A percentile compares a stretch with the other conserved stretches of the same genome.
These are phyloP conservation scores for Hypothenemus hampei DNA, from an alignment of 1,140 invertebrate genomes.

Conservation along the genomic window DNA sequence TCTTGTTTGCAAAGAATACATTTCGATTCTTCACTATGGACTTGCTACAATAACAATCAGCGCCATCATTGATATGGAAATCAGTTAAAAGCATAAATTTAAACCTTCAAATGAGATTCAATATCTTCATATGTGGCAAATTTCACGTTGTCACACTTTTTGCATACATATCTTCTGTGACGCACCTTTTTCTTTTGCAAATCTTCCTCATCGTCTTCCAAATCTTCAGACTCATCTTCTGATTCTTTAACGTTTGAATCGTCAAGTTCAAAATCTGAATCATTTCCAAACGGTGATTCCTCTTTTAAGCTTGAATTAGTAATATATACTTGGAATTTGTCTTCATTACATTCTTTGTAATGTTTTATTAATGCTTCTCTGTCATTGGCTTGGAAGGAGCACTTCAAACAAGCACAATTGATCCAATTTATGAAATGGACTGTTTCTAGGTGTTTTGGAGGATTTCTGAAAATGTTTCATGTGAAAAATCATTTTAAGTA, in stretches of 20 bases:
- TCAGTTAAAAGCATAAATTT: neutral
- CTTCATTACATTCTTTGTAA: neutral
- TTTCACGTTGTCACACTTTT: conserved; percentile 1
- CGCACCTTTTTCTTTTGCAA: neutral
- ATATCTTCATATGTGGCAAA: conserved; percentile 8
- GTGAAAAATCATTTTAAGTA: too few species aligned
- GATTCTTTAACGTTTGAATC: neutral
- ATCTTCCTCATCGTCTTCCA: neutral
- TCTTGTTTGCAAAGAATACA: conserved; percentile 15
- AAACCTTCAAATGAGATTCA: conserved; percentile 12
- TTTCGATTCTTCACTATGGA: neutral
- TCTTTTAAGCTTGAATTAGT: too few species aligned
- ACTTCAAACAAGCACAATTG: conserved; percentile 6
- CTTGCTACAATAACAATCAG: conserved; percentile 4
- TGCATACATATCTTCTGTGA: conserved; percentile 5
- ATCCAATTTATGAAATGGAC: conserved; percentile 10
- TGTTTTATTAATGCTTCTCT: conserved; percentile 1
- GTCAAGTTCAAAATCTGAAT: conserved; percentile 4
- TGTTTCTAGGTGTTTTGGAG: neutral
- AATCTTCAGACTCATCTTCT: neutral
- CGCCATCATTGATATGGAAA: neutral
- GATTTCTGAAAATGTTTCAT: conserved; percentile 1
- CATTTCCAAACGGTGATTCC: neutral
- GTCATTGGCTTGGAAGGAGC: neutral
- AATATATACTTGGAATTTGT: neutral